These are phyloP conservation scores for Orchesellides sinensis DNA, from an alignment of 2,888 invertebrate species.

Conservation along the genomic window DNA sequence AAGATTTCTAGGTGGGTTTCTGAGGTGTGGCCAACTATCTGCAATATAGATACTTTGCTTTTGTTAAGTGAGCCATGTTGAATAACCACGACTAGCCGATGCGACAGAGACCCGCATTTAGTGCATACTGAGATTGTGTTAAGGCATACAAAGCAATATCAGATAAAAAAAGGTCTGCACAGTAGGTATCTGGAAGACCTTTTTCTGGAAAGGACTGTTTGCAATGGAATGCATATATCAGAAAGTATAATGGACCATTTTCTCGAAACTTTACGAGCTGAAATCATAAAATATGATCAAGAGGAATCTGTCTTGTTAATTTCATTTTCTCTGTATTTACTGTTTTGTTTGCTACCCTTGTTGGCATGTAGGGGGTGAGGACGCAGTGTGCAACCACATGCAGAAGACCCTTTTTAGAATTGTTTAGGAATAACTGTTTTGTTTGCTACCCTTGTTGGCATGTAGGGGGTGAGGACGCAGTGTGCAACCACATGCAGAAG, in stretches of 20 bases:
- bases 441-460: conserved; percentile 35
- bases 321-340: conserved; percentile 59
- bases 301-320: conserved; percentile 68
- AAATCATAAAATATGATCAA: conserved; percentile 72
- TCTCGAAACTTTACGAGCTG: conserved; percentile 67
- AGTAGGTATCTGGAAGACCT: conserved; percentile 49
- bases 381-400: background rate
- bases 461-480: conserved; percentile 9
- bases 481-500: conserved; percentile 1
- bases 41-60: conserved; percentile 52
- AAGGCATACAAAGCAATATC: conserved; percentile 47
- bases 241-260: conserved; percentile 68
- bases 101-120: no score
- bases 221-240: conserved; percentile 43
- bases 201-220: conserved; percentile 47
- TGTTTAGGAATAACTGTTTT: no score
- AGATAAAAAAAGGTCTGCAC: conserved; percentile 44
- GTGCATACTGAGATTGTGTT: no score
- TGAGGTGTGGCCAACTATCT: conserved; percentile 61
- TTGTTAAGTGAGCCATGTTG: conserved; percentile 45
- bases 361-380: conserved; percentile 19
- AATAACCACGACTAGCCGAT: conserved; percentile 11
- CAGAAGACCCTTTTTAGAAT: conserved; percentile 25
- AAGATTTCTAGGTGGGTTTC: conserved; percentile 61
- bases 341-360: conserved; percentile 43